phyloP scores from a whole-genome alignment of 2,113 vertebrate species.

The Poeciliopsis turrubarensis region DNA sequence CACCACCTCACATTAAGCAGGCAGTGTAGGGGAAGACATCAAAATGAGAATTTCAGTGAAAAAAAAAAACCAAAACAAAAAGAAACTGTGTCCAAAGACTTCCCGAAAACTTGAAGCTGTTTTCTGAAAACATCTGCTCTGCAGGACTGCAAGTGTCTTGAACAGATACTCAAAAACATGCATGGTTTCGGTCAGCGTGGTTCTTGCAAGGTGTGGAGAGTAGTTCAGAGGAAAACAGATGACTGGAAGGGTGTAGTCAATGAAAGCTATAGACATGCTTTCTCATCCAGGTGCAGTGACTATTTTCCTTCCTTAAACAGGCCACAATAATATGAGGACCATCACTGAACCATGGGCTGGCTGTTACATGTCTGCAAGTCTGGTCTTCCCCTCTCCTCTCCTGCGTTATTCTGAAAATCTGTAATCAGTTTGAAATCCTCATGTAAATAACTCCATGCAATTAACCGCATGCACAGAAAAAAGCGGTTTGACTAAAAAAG shows the following conservation, averaged over 20 bases:
- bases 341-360: too few relatives aligned
- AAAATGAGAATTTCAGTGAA: conserved; percentile 16
- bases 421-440: too few relatives aligned
- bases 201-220: conserved; percentile 35
- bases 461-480: too few relatives aligned
- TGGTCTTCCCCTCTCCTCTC: too few relatives aligned
- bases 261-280: conserved; percentile 60
- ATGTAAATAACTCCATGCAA: not conserved
- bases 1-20: conserved; percentile 17
- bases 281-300: conserved; percentile 52
- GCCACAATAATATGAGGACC: too few relatives aligned
- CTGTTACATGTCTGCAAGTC: too few relatives aligned
- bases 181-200: conserved; percentile 53
- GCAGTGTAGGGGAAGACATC: conserved; percentile 21
- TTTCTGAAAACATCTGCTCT: conserved; percentile 7
- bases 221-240: conserved; percentile 11
- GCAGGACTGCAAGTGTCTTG: conserved; percentile 27
- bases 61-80: not conserved
- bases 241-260: conserved; percentile 55
- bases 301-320: conserved; percentile 20
- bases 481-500: not conserved
- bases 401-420: too few relatives aligned
- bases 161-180: conserved; percentile 10
- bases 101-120: not conserved
- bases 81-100: not conserved